Conservation (phyloP, 2,113 vertebrate species). For the Peromyscus polionotus region DNA sequence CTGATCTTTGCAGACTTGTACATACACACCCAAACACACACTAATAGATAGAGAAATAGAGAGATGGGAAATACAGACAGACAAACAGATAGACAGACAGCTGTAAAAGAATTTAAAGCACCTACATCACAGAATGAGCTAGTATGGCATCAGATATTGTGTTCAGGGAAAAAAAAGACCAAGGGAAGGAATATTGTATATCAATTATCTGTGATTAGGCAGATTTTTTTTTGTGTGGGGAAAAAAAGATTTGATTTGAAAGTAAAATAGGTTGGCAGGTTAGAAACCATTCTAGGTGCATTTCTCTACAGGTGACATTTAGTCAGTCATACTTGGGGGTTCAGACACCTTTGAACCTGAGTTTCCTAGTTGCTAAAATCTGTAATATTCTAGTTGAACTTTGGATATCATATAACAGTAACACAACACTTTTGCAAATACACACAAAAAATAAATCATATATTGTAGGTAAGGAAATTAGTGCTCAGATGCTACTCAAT, state of each 20-base stretch:
- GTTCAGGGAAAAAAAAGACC: neutral
- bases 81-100: neutral
- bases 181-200: neutral
- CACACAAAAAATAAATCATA: conserved; percentile 37
- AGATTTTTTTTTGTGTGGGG: neutral
- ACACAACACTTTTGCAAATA: neutral
- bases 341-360: neutral
- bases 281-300: neutral
- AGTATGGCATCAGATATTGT: neutral
- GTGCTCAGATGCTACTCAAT: neutral
- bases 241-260: neutral
- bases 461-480: conserved; percentile 51
- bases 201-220: neutral
- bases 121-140: neutral
- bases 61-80: neutral
- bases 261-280: neutral
- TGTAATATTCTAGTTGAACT: neutral
- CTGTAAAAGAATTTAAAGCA: neutral
- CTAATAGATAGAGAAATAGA: neutral
- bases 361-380: neutral
- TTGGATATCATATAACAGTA: conserved; percentile 19
- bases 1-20: neutral
- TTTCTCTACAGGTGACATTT: neutral
- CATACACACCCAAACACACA: neutral
- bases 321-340: neutral